Evolutionary conservation across 2,797 vertebrate species (phyloP).

Genomic region (Acrocephalus scirpaceus): DNA sequence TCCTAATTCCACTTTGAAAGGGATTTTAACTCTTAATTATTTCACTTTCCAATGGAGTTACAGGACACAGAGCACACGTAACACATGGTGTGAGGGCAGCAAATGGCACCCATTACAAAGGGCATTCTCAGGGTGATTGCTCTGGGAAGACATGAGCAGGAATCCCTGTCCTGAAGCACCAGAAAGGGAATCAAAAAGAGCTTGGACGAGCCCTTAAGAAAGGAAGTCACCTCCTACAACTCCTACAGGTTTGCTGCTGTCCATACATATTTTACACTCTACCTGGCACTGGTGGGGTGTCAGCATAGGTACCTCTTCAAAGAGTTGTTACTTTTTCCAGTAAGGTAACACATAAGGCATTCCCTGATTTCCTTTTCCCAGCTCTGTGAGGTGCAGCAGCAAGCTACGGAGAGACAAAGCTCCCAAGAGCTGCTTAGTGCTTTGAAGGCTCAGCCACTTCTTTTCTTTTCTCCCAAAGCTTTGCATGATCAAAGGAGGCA

Average conservation of each 20-base stretch:
- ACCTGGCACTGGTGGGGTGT: not conserved
- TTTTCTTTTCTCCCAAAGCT: conserved; percentile 19
- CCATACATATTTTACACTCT: not conserved
- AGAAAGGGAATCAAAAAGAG: not conserved
- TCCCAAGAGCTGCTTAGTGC: not conserved
- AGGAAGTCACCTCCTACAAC: not conserved
- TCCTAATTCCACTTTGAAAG: not conserved
- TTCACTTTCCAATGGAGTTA: not conserved
- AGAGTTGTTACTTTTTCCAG: not conserved
- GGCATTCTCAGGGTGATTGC: not conserved
- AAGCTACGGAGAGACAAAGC: not conserved
- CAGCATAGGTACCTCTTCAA: not conserved
- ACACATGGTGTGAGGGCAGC: not conserved
- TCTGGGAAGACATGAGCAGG: not conserved
- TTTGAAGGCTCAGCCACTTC: conserved; percentile 44
- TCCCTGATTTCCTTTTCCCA: not conserved
- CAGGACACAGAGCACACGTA: not conserved
- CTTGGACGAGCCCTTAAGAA: not conserved
- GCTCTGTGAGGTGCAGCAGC: not conserved
- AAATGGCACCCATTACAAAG: not conserved
- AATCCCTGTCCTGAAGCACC: not conserved
- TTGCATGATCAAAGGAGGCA: conserved; percentile 29
- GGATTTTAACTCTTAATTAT: not conserved
- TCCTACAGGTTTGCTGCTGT: not conserved
- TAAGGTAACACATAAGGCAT: not conserved